Conservation (phyloP, 2,797 vertebrate species). For the Bucorvus abyssinicus region DNA sequence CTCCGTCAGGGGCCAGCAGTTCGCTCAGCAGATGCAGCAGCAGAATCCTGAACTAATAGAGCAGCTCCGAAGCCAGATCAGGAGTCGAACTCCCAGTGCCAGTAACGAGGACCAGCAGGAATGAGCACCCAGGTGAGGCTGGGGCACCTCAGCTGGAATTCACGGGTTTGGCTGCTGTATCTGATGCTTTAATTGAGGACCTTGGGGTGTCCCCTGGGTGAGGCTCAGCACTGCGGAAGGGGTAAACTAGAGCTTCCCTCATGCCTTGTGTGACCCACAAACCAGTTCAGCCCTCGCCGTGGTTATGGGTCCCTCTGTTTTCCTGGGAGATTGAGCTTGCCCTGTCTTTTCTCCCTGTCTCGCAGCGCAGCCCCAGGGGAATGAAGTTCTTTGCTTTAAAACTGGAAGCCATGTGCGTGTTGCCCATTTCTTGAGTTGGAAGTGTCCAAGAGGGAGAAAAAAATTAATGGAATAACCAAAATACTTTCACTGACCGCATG, state of each 20-base stretch:
- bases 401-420: conserved; percentile 26
- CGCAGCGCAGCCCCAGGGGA: background rate
- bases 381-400: background rate
- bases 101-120: conserved; percentile 90
- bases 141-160: background rate
- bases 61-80: conserved; percentile 92
- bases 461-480: background rate
- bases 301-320: background rate
- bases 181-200: background rate
- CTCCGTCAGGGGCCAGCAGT: conserved; percentile 87
- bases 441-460: conserved; percentile 19
- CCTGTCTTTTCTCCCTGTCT: background rate
- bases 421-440: conserved; percentile 42
- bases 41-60: conserved; percentile 97
- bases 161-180: background rate
- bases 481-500: conserved; percentile 55
- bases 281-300: too few species aligned
- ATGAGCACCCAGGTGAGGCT: conserved; percentile 51
- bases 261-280: accelerated
- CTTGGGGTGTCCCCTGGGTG: background rate
- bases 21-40: conserved; percentile 98
- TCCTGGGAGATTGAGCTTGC: background rate
- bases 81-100: conserved; percentile 91
- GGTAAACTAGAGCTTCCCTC: background rate
- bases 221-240: background rate